phyloP scores from a whole-genome alignment of 2,888 invertebrate genomes.

The Neria commutata region DNA sequence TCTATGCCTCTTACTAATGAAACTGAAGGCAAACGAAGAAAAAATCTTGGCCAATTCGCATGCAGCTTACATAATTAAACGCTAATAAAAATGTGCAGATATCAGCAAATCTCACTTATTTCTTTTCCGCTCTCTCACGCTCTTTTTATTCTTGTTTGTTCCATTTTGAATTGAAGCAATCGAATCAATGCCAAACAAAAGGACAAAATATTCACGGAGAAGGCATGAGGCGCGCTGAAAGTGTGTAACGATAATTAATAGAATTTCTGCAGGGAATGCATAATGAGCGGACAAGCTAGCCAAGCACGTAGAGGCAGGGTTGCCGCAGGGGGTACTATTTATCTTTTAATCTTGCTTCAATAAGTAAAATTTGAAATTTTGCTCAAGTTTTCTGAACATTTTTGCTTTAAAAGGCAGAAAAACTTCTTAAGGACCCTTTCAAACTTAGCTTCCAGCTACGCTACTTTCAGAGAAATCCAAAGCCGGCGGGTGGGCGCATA shows the following conservation, averaged over 20 bases:
- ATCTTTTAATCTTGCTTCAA: too few relatives aligned
- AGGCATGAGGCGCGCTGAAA: conserved; percentile 39
- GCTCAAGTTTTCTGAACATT: too few relatives aligned
- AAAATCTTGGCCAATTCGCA: conserved; percentile 3
- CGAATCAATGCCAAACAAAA: conserved; percentile 16
- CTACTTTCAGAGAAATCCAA: neutral
- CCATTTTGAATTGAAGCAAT: neutral
- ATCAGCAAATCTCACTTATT: too few relatives aligned
- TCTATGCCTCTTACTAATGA: too few relatives aligned
- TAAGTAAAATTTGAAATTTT: too few relatives aligned
- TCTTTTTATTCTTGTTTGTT: too few relatives aligned
- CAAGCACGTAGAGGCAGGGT: too few relatives aligned
- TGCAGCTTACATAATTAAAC: conserved; percentile 2
- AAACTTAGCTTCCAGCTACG: neutral
- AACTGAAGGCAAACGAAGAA: neutral
- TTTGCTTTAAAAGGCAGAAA: too few relatives aligned
- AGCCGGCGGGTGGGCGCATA: neutral
- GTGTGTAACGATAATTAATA: conserved; percentile 62
- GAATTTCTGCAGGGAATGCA: conserved; percentile 57
- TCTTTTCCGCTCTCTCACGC: too few relatives aligned
- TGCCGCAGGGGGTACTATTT: too few relatives aligned
- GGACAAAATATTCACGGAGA: conserved; percentile 28
- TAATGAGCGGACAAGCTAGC: too few relatives aligned
- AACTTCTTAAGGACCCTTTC: conserved; percentile 1
- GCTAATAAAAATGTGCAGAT: conserved; percentile 6